Base-by-base conservation (phyloP, 2,113 vertebrate genomes). In the Pitta sordida region DNA sequence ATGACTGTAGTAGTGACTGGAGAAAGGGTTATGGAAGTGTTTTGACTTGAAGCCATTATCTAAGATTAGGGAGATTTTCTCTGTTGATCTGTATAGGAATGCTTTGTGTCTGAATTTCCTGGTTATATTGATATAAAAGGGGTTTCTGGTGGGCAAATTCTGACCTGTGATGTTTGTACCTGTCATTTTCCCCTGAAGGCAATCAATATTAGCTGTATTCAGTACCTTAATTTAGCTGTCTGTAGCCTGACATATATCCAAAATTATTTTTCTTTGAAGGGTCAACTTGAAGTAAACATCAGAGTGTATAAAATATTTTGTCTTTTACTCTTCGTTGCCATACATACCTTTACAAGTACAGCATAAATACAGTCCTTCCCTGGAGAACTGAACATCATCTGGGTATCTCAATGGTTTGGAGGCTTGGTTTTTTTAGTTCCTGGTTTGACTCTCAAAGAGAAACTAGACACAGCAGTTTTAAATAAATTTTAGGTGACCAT, bases 241-340 rank as follows among this genome's bases (percentile, higher is more conserved):
- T 79, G 34, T 71, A 65, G 22, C 75, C n/a, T 77, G 86, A 39
- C 9, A 21, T 46, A n/a, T 39, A 64, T 24, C 16, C 20, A 46
- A 49, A 80, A 58, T 51, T 0, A 52, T 36, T 24, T 19, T 52
- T 37, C 20, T 64, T 39, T 70, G 43, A 73, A 70, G 30, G 21
- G 8, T 30, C 53, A 75, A 29, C 53, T 93, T 94, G 88, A 95
- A 95, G 59, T 93, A 73, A 77, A 58, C 37, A 39, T 41, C 37
- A 65, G 32, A 32, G 91, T 94, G 65, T 75, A 70, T 89, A 82
- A 91, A 95, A 96, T 80, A 63, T 88, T 11, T 18, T 55, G 11
- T 5, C 15, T 65, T 80, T 51, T 87, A 36, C 95, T 91, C 88
- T 37, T 89, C 62, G 27, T 81, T 86, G 74, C 70, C 2, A 0